These are phyloP conservation scores for Andrena hattorfiana DNA, from an alignment of 2,888 invertebrate species.

Conservation along the genomic window DNA sequence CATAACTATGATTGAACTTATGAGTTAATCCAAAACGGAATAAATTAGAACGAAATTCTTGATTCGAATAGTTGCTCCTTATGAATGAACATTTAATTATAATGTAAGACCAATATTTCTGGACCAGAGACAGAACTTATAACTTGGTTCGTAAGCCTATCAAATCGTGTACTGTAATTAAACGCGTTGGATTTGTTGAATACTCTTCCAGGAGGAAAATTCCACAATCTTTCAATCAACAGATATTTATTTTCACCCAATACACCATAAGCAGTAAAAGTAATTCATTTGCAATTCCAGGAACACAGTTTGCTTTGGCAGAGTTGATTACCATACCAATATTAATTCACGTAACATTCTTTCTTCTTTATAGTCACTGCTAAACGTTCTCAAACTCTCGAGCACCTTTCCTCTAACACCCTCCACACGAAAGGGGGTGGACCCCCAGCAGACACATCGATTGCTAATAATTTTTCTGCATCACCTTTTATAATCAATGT, in stretches of 20 bases:
- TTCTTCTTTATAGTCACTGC: not conserved
- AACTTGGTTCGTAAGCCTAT: not conserved
- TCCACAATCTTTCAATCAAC: no score
- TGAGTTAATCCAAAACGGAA: not conserved
- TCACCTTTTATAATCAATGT: not conserved
- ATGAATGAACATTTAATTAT: not conserved
- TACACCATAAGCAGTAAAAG: not conserved
- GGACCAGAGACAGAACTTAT: not conserved
- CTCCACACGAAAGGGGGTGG: not conserved
- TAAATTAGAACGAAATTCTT: not conserved
- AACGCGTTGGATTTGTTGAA: not conserved
- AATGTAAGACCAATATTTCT: no score
- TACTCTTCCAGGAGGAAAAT: not conserved
- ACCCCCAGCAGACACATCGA: slow-evolving; percentile 20
- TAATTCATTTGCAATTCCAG: not conserved
- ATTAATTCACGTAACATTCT: not conserved
- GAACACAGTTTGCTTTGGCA: not conserved
- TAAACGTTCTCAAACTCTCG: not conserved
- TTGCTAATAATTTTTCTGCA: slow-evolving; percentile 59
- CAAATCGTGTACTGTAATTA: not conserved
- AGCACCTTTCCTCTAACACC: not conserved
- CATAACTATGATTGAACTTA: not conserved
- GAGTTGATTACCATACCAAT: not conserved
- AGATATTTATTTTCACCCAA: no score
- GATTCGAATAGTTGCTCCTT: not conserved